Evolutionary conservation across 2,113 vertebrate genomes (phyloP).

Genomic region (Recurvirostra avosetta): DNA sequence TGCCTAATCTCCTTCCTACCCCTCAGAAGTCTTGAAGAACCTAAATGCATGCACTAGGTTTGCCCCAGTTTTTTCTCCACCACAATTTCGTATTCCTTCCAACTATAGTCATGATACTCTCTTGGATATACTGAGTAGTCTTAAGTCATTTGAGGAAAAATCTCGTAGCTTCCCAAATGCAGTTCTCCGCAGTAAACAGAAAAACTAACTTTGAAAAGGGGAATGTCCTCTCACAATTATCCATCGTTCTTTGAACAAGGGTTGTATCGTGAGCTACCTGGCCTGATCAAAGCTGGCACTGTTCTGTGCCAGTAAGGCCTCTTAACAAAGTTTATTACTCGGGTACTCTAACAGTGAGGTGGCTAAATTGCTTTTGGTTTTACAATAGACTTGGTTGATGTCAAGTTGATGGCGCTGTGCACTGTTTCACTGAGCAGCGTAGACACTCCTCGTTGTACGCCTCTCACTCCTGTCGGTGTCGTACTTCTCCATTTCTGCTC

Average conservation of each 20-base stretch:
- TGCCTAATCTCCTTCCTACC: background rate
- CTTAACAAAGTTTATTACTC: background rate
- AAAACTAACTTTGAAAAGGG: background rate
- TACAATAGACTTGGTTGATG: accelerated
- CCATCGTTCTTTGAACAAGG: background rate
- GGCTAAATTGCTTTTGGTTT: background rate
- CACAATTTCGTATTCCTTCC: background rate
- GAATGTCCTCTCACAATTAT: accelerated
- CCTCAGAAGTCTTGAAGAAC: background rate
- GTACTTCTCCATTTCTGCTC: background rate
- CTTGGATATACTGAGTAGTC: background rate
- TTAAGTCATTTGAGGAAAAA: background rate
- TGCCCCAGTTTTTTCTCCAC: background rate
- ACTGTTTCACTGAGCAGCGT: background rate
- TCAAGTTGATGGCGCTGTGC: background rate
- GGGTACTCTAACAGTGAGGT: background rate
- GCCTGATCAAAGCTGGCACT: background rate
- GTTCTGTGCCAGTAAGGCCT: too few species aligned
- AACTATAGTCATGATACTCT: accelerated
- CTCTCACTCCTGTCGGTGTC: accelerated
- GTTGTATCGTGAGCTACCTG: background rate
- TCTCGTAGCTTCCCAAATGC: background rate
- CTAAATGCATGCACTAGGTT: background rate
- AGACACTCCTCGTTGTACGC: accelerated
- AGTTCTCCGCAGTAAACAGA: background rate